Evolutionary conservation across 2,113 vertebrate species (phyloP).

Genomic region (Girardinichthys multiradiatus): DNA sequence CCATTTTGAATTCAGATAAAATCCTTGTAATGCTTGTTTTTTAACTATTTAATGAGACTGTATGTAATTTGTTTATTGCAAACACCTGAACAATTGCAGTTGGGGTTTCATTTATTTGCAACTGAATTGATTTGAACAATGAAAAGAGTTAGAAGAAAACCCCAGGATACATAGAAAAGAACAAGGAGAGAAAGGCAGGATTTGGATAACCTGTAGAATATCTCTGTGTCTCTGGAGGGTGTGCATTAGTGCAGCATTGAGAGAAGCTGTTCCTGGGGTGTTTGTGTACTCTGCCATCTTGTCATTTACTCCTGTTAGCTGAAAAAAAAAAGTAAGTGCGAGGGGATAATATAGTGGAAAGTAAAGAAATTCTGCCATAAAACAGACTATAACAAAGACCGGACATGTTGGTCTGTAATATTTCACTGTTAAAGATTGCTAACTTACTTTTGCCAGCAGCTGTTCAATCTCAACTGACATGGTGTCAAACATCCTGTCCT

Average conservation of each 20-base stretch:
- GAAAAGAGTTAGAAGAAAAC: background rate
- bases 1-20: background rate
- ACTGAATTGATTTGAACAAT: background rate
- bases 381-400: background rate
- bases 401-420: background rate
- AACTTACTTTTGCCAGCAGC: constrained; percentile 91
- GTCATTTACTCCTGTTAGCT: constrained; percentile 96
- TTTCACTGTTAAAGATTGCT: background rate
- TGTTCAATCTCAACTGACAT: constrained; percentile 99
- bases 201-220: constrained; percentile 88
- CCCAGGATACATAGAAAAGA: background rate
- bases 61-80: background rate
- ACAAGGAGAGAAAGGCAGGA: background rate
- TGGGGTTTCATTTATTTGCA: background rate
- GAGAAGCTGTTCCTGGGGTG: constrained; percentile 87
- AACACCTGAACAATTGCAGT: background rate
- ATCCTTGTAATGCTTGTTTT: background rate
- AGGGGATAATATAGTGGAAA: background rate
- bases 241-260: constrained; percentile 96
- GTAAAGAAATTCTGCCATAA: background rate
- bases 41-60: too few species aligned
- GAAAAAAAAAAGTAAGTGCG: constrained; percentile 6
- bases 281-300: constrained; percentile 97
- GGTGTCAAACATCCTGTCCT: constrained; percentile 99
- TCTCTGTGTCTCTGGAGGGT: constrained; percentile 96